phyloP scores from a whole-genome alignment of 1,140 invertebrate genomes.

The Nomia melanderi region DNA sequence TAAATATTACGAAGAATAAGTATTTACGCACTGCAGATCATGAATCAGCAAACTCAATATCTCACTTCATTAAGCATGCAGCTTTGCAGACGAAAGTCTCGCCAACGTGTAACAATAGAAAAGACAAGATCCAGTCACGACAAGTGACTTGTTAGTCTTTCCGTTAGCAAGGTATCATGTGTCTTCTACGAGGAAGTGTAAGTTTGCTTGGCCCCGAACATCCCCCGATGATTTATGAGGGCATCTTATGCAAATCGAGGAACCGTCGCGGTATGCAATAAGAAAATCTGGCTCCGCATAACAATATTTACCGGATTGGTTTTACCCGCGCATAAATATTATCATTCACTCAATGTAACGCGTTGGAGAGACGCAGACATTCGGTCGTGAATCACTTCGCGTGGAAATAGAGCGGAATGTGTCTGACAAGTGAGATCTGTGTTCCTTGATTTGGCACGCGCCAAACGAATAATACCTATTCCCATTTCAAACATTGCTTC shows the following conservation, averaged over 20 bases:
- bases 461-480: neutral
- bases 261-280: neutral
- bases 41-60: neutral
- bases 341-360: constrained; percentile 9
- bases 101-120: neutral
- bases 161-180: constrained; percentile 32
- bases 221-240: constrained; percentile 51
- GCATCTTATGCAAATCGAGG: constrained; percentile 53
- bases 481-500: neutral
- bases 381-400: constrained; percentile 1
- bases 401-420: constrained; percentile 37
- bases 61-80: neutral
- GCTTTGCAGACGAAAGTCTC: neutral
- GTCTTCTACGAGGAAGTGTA: constrained; percentile 44
- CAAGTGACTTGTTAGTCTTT: constrained; percentile 17
- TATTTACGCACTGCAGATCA: no score
- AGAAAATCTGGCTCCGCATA: neutral
- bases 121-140: constrained; percentile 15
- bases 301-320: constrained; percentile 45
- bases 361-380: neutral
- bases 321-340: constrained; percentile 30
- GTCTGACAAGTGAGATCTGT: neutral
- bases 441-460: neutral
- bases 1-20: no score
- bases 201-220: neutral